These are phyloP conservation scores for Julus scandinavius DNA, from an alignment of 2,888 invertebrate genomes.

Conservation along the genomic window DNA sequence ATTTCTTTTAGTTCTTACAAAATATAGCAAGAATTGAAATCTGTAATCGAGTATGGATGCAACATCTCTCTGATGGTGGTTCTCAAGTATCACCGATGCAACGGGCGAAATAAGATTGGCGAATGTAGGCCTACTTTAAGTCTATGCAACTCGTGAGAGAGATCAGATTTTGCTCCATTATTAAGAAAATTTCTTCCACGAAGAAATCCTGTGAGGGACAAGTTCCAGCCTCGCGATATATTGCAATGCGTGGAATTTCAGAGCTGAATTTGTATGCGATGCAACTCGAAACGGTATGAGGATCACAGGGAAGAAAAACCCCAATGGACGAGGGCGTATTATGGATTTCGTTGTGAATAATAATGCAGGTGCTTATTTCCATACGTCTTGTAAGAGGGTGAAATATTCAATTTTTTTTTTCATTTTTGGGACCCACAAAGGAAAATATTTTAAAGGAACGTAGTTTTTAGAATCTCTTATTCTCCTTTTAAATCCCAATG, in stretches of 20 bases:
- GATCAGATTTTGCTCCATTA: constrained; percentile 23
- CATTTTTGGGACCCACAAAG: background rate
- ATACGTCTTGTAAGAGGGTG: background rate
- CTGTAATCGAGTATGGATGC: too few relatives aligned
- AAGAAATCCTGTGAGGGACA: constrained; percentile 20
- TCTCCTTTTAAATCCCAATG: too few relatives aligned
- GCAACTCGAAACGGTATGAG: background rate
- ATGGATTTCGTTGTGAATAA: constrained; percentile 28
- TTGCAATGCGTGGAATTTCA: constrained; percentile 9
- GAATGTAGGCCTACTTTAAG: constrained; percentile 7
- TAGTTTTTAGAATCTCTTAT: background rate
- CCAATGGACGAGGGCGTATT: background rate
- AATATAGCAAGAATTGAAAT: too few relatives aligned
- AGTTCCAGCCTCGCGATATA: background rate
- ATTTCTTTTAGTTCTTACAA: too few relatives aligned
- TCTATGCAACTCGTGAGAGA: background rate
- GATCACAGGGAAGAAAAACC: background rate
- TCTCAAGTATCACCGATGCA: too few relatives aligned
- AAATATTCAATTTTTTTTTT: background rate
- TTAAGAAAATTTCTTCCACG: constrained; percentile 6
- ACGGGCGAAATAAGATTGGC: background rate
- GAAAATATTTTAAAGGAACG: background rate
- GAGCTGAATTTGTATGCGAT: background rate
- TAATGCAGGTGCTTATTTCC: background rate
- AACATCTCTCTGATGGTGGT: too few relatives aligned